Evolutionary conservation across 2,888 invertebrate species (phyloP).

Genomic region (Diaperis boleti): DNA sequence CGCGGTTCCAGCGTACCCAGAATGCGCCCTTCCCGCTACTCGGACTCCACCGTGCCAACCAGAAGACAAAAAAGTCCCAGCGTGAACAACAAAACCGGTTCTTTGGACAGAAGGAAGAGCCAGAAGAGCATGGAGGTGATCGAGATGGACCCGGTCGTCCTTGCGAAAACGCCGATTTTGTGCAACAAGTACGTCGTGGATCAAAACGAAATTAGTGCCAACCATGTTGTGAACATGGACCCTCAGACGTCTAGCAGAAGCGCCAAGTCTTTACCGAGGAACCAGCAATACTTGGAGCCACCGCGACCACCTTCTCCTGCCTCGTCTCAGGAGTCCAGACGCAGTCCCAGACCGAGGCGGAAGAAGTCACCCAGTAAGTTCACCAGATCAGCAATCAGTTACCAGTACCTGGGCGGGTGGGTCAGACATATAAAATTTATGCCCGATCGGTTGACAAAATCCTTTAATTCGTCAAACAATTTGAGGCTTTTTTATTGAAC

Average conservation of each 20-base stretch:
- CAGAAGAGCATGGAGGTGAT: conserved; percentile 58
- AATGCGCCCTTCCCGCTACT: conserved; percentile 60
- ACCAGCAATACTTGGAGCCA: conserved; percentile 50
- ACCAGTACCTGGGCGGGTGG: not conserved
- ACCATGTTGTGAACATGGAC: conserved; percentile 49
- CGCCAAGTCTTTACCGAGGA: conserved; percentile 56
- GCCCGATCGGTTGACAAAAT: too few relatives aligned
- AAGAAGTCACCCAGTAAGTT: conserved; percentile 37
- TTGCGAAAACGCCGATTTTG: conserved; percentile 73
- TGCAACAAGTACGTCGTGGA: conserved; percentile 80
- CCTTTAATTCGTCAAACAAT: too few relatives aligned
- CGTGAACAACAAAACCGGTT: conserved; percentile 47
- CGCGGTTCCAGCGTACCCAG: conserved; percentile 56
- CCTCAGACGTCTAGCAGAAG: conserved; percentile 48
- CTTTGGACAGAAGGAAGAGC: conserved; percentile 59
- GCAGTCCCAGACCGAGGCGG: not conserved
- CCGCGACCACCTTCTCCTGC: conserved; percentile 58
- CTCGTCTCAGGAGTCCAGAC: conserved; percentile 45
- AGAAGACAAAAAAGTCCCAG: conserved; percentile 10
- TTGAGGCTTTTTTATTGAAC: too few relatives aligned
- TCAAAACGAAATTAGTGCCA: conserved; percentile 61
- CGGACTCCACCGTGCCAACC: conserved; percentile 50
- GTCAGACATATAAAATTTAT: too few relatives aligned
- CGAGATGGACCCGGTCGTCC: conserved; percentile 61
- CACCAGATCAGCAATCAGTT: not conserved